These are phyloP conservation scores for Pipistrellus nathusii DNA, from an alignment of 2,797 vertebrate genomes.

Conservation along the genomic window DNA sequence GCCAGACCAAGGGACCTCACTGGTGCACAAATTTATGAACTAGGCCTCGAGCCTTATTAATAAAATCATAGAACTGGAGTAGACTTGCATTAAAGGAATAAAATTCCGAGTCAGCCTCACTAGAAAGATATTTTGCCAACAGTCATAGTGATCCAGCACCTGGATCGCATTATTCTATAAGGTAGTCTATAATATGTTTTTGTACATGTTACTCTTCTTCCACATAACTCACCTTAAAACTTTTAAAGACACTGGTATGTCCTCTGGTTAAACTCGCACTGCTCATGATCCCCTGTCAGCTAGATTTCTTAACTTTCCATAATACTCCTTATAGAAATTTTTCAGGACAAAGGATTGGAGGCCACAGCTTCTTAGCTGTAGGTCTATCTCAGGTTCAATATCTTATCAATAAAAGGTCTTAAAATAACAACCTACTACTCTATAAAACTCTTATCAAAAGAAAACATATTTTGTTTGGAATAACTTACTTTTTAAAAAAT, in stretches of 20 bases:
- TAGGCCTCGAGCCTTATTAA: neutral
- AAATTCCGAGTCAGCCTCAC: neutral
- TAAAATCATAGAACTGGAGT: neutral
- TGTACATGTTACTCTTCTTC: neutral
- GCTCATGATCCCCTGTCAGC: fast-evolving
- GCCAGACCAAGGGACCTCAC: too few relatives aligned
- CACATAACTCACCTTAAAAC: neutral
- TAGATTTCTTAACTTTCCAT: neutral
- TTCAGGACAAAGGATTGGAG: neutral
- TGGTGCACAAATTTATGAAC: too few relatives aligned
- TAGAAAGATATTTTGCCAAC: neutral
- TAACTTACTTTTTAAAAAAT: neutral
- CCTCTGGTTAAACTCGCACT: neutral
- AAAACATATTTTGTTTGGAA: neutral
- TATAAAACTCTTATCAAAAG: slow-evolving; percentile 44
- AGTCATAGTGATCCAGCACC: neutral
- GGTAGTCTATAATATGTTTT: neutral
- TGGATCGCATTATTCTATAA: neutral
- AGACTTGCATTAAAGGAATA: neutral
- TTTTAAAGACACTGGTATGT: neutral
- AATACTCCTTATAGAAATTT: neutral
- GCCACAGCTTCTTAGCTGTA: neutral
- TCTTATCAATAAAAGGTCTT: neutral
- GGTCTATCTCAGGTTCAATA: neutral
- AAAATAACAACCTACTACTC: neutral